Conservation (phyloP, 2,113 vertebrate species). For the Lates calcarifer region DNA sequence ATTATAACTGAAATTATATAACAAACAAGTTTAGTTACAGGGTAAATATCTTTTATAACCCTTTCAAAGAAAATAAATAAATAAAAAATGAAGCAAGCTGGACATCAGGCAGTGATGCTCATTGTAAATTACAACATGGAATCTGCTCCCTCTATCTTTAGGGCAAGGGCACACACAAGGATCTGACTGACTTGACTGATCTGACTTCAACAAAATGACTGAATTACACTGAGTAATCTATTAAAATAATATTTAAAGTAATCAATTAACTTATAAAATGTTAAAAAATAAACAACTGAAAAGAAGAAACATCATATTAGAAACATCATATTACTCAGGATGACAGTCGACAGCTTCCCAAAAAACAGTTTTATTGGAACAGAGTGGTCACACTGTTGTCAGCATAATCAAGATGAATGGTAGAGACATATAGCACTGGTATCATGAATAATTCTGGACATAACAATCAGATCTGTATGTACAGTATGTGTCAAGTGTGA, state of each 20-base stretch:
- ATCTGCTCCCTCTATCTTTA: not conserved
- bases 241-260: not conserved
- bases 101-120: too few species aligned
- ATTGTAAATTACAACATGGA: not conserved
- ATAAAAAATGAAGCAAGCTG: too few species aligned
- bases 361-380: conserved; percentile 67
- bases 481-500: not conserved
- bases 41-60: not conserved
- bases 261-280: not conserved
- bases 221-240: not conserved
- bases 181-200: too few species aligned
- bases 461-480: not conserved
- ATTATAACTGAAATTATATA: not conserved
- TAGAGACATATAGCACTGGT: not conserved
- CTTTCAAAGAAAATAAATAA: too few species aligned
- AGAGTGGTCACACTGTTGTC: conserved; percentile 24
- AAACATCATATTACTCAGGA: not conserved
- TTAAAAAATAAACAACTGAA: not conserved
- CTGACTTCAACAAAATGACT: not conserved
- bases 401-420: conserved; percentile 13
- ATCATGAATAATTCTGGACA: conserved; percentile 17
- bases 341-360: conserved; percentile 13
- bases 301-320: not conserved
- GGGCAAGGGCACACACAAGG: not conserved
- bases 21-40: not conserved